These are phyloP conservation scores for Leptocoma aspasia DNA, from an alignment of 2,113 vertebrate genomes.

Conservation along the genomic window DNA sequence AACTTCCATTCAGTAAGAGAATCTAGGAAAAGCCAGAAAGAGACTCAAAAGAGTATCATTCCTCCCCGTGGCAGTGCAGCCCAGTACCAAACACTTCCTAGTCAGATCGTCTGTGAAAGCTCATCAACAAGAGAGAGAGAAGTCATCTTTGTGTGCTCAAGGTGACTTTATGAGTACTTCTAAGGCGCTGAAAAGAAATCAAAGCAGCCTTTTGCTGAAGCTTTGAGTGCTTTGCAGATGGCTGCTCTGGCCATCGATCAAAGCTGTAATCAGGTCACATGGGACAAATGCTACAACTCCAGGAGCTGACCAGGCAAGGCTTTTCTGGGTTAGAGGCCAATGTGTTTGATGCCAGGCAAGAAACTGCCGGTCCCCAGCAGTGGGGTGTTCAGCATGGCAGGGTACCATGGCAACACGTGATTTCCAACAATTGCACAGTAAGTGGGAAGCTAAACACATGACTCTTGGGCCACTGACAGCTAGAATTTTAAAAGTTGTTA, in stretches of 20 bases:
- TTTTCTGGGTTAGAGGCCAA: not conserved
- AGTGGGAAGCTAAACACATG: not conserved
- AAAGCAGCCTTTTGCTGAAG: slow-evolving; percentile 5
- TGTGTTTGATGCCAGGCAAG: not conserved
- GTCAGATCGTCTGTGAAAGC: not conserved
- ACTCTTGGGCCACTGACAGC: not conserved
- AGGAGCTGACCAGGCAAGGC: not conserved
- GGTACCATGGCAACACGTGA: fast-evolving
- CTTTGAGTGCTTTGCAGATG: slow-evolving; percentile 9
- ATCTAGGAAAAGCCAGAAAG: not conserved
- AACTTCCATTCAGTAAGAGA: not conserved
- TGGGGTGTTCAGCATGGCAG: not conserved
- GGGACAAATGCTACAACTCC: not conserved
- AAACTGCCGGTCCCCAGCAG: fast-evolving
- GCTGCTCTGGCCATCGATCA: slow-evolving; percentile 4
- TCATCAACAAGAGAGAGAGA: not conserved
- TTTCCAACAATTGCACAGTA: not conserved
- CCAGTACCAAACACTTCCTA: not conserved
- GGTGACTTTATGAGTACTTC: not conserved
- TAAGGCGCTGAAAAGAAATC: not conserved
- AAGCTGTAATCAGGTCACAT: not conserved
- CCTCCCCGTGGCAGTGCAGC: not conserved
- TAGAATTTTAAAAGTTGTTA: not conserved
- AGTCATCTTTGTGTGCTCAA: not conserved
- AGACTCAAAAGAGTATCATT: not conserved